Evolutionary conservation across 2,888 invertebrate genomes (phyloP).

Genomic region (Calliphora vomitoria): DNA sequence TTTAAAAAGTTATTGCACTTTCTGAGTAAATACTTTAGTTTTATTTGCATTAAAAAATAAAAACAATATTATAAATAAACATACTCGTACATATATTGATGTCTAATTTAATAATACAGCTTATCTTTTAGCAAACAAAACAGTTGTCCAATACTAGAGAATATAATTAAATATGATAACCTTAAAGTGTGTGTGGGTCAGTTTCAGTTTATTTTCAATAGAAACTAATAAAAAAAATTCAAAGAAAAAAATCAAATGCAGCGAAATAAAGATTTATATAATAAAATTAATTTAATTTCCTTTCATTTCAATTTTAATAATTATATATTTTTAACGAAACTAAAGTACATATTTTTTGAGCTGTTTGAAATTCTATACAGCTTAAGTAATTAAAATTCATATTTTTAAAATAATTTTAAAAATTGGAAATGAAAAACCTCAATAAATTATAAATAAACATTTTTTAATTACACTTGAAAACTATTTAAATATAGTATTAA

Average conservation of each 20-base stretch:
- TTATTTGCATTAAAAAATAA: slow-evolving; percentile 29
- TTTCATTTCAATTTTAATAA: background rate
- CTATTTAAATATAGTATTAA: too few species aligned
- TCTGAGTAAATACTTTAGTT: background rate
- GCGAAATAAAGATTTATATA: background rate
- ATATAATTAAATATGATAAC: slow-evolving; percentile 47
- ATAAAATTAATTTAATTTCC: background rate
- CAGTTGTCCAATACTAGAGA: background rate
- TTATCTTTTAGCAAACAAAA: slow-evolving; percentile 59
- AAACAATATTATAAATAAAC: background rate
- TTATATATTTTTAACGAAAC: background rate
- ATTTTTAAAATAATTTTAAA: too few species aligned
- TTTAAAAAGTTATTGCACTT: slow-evolving; percentile 61
- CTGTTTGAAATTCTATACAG: too few species aligned
- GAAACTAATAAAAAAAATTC: background rate
- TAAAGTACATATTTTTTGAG: too few species aligned
- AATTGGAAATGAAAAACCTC: too few species aligned
- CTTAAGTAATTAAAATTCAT: too few species aligned
- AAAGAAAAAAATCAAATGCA: too few species aligned
- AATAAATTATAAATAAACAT: too few species aligned
- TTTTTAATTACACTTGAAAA: too few species aligned
- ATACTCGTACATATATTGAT: background rate
- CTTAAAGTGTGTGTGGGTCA: background rate
- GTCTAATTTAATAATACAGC: slow-evolving; percentile 5
- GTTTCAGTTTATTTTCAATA: background rate